These are phyloP conservation scores for Podarcis cretensis DNA, from an alignment of 2,113 vertebrate species.

Conservation along the genomic window DNA sequence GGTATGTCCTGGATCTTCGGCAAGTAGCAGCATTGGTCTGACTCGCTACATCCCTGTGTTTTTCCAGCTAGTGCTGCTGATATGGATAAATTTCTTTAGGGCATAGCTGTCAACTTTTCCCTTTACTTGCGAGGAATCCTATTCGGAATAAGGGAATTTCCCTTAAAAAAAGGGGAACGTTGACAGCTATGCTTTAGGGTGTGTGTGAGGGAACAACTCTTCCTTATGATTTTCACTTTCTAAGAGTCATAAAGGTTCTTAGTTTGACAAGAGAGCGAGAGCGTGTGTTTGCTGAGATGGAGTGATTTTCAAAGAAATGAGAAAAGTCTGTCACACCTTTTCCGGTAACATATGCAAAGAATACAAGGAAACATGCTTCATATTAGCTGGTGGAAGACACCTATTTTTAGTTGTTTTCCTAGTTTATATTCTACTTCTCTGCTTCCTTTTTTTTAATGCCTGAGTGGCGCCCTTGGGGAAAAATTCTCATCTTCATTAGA, in stretches of 20 bases:
- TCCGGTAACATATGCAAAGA: background rate
- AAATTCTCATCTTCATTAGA: background rate
- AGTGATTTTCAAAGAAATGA: conserved; percentile 43
- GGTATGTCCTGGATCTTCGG: no score
- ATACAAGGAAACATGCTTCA: background rate
- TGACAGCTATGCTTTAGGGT: background rate
- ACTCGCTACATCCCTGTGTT: no score
- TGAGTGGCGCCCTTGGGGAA: background rate
- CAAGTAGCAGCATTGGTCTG: no score
- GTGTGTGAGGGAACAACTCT: conserved; percentile 40
- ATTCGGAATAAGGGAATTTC: no score
- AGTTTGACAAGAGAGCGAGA: conserved; percentile 48
- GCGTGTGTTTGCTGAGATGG: conserved; percentile 9
- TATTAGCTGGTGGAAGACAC: background rate
- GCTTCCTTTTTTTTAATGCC: background rate
- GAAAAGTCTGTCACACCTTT: conserved; percentile 36
- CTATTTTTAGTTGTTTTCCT: background rate
- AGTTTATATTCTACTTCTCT: background rate
- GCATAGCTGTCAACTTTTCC: no score
- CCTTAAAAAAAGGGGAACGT: no score
- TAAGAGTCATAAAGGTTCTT: conserved; percentile 47
- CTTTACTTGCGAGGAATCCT: no score
- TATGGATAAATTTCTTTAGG: conserved; percentile 32
- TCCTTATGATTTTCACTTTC: conserved; percentile 44
- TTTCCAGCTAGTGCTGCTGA: conserved; percentile 20